A percentile compares a stretch with the other conserved stretches of the same genome.
phyloP scores from a whole-genome alignment of 1,140 invertebrate species.

The Laodelphax striatellus region DNA sequence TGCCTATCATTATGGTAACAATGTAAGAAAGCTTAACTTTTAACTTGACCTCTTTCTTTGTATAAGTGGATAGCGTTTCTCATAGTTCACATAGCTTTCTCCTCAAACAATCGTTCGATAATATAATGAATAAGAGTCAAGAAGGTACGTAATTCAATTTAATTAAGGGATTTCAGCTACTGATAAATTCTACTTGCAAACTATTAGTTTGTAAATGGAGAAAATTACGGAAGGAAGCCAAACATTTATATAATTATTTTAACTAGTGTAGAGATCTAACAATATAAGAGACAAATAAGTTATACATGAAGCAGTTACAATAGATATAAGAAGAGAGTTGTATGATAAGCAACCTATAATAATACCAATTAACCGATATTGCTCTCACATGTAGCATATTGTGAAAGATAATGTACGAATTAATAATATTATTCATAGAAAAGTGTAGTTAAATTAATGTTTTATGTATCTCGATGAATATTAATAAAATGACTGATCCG shows the following conservation, averaged over 20 bases:
- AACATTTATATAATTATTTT: constrained; percentile 18
- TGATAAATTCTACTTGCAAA: not conserved
- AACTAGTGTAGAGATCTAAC: constrained; percentile 10
- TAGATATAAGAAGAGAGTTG: constrained; percentile 7
- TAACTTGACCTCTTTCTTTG: constrained; percentile 11
- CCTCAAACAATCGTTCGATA: not conserved
- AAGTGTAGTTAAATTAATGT: constrained; percentile 4
- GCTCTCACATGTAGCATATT: not conserved
- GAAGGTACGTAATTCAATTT: constrained; percentile 17
- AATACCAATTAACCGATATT: not conserved
- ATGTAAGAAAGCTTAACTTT: constrained; percentile 18
- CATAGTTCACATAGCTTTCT: constrained; percentile 6
- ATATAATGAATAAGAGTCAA: constrained; percentile 7
- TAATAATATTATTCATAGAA: constrained; percentile 9
- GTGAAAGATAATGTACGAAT: not conserved
- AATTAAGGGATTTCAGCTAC: constrained; percentile 3
- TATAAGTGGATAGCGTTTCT: constrained; percentile 13
- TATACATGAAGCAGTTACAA: constrained; percentile 17
- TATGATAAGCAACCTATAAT: constrained; percentile 11
- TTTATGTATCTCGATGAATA: constrained; percentile 1
- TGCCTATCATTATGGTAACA: constrained; percentile 19
- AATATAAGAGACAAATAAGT: constrained; percentile 11
- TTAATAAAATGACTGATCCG: constrained; percentile 2
- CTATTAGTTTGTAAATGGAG: constrained; percentile 12
- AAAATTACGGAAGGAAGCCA: constrained; percentile 16